Evolutionary conservation across 2,888 invertebrate genomes (phyloP).

Genomic region (Aspidiotus rigidus): DNA sequence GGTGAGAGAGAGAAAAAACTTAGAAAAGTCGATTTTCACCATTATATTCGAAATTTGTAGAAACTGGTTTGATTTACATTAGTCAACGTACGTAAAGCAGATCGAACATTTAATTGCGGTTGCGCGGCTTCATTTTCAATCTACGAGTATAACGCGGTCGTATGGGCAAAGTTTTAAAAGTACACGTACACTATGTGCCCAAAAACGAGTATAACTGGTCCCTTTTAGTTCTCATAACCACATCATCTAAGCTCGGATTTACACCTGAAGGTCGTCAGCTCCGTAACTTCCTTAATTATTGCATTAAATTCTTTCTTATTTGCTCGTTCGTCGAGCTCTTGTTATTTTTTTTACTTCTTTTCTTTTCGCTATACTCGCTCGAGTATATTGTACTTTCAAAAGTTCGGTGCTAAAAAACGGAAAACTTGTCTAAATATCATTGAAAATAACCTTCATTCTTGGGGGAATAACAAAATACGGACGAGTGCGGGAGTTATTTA

Average conservation of each 20-base stretch:
- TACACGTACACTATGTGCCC: constrained; percentile 8
- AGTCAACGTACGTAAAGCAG: background rate
- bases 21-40: no score
- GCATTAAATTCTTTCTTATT: constrained; percentile 23
- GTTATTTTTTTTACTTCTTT: constrained; percentile 17
- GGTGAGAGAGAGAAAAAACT: no score
- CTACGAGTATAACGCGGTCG: background rate
- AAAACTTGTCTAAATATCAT: constrained; percentile 29
- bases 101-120: background rate
- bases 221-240: constrained; percentile 8
- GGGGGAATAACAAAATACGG: background rate
- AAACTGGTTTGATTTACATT: no score
- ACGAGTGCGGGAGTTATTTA: background rate
- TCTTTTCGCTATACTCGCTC: constrained; percentile 20
- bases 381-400: constrained; percentile 16
- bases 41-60: no score
- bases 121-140: background rate
- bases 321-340: background rate
- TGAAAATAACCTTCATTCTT: constrained; percentile 24
- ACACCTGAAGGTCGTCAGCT: constrained; percentile 24
- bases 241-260: constrained; percentile 28
- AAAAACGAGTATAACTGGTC: constrained; percentile 29
- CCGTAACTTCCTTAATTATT: constrained; percentile 33
- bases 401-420: constrained; percentile 17
- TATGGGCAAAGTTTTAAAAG: constrained; percentile 8